Percentiles rank a stretch among this genome's conserved stretches.
Evolutionary conservation across 2,113 vertebrate species (phyloP).

Genomic region (Saccopteryx bilineata): DNA sequence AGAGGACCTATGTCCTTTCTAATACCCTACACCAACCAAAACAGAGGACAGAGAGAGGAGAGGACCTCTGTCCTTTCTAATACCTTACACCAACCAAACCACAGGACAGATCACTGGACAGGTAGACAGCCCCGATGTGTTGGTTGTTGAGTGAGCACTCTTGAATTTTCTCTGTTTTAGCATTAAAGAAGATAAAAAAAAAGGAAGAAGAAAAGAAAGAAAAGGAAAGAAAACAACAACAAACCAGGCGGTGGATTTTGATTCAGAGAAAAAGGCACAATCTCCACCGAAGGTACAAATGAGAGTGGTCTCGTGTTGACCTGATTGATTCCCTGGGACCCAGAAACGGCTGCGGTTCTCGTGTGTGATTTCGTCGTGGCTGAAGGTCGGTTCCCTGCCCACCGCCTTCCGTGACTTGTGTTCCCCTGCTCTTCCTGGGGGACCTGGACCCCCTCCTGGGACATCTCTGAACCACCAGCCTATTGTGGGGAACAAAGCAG

Average conservation of each 20-base stretch:
- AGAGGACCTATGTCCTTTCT: no score
- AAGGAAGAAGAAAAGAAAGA: fast-evolving
- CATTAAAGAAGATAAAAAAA: not conserved
- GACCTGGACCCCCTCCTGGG: not conserved
- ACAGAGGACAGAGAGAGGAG: no score
- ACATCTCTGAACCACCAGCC: not conserved
- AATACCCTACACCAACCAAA: no score
- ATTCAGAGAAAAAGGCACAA: not conserved
- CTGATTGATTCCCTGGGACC: fast-evolving
- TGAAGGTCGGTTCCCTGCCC: not conserved
- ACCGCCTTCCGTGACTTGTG: fast-evolving
- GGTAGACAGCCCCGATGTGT: fast-evolving
- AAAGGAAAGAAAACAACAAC: fast-evolving
- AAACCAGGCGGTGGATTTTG: not conserved
- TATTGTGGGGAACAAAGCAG: not conserved
- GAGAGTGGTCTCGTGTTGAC: fast-evolving
- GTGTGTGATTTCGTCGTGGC: fast-evolving
- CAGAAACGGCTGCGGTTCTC: not conserved
- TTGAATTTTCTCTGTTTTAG: not conserved
- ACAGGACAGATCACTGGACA: fast-evolving
- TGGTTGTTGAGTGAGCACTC: fast-evolving
- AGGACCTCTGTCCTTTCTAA: no score
- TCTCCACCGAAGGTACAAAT: not conserved
- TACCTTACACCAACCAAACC: no score
- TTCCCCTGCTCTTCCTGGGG: not conserved